Evolutionary conservation across 2,888 invertebrate species (phyloP), one percentile per base, ranked within the genome.

Genomic region (Morpho deidamia): DNA sequence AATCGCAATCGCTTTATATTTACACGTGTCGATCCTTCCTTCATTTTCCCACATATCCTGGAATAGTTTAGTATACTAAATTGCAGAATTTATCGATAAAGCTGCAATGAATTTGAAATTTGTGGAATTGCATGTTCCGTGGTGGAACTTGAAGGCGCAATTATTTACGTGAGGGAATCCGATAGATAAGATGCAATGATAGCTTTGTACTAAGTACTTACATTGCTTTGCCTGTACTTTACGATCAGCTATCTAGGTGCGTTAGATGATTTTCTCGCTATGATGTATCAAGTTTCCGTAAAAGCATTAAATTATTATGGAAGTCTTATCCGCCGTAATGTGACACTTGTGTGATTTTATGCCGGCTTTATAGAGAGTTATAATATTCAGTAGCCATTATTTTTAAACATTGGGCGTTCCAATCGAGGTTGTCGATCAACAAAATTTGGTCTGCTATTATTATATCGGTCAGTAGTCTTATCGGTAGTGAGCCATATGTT

Each of bases 31-130:
- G 49, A 11, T 45, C 43, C 23, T 50, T 53, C 49, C 49, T 60
- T 58, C 39, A 47, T 47, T 42, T 47, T 39, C 55, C 47, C 12
- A 33, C 23, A 39, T 39, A 46, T 46, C 39, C 46, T 39, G 11
- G 47, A 47, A 35, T 14, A 42, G 34, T n/a, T 37, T 35, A n/a
- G 35, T 8, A 35, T 49, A 42, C 54, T 58, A 60, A 65, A 62
- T 58, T 60, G 59, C 48, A 51, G 51, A 66, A 68, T 67, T 65
- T 56, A 62, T 63, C 60, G 59, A 63, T 65, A 70, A 66, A 64
- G 62, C 43, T 39, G 59, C 56, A 53, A 65, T 69, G 68, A 65
- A 68, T 63, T 61, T 56, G 51, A 49, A 44, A 47, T 55, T 55
- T 49, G 47, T 46, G 47, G 54, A 49, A 56, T 48, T 40, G 42